Conservation (phyloP, 2,113 vertebrate genomes). For the Cephalopholis sonnerati region DNA sequence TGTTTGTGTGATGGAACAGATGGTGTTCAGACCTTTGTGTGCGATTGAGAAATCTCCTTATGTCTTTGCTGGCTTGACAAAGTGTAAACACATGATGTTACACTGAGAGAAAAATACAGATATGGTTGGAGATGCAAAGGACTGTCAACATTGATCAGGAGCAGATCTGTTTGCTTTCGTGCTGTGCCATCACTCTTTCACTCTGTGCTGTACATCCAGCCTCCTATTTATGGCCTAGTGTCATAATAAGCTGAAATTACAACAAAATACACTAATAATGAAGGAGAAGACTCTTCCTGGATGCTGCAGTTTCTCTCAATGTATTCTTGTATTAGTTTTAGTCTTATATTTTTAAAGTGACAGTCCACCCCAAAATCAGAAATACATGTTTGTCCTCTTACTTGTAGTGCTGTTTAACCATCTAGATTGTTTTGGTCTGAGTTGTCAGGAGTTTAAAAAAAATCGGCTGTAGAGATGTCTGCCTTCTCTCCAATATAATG, state of each 20-base stretch:
- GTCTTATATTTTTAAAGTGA: background rate
- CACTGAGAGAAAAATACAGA: slow-evolving; percentile 65
- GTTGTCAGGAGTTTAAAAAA: no score
- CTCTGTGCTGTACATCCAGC: background rate
- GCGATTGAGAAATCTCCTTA: slow-evolving; percentile 76
- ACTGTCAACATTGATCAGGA: slow-evolving; percentile 42
- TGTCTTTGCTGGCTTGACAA: slow-evolving; percentile 72
- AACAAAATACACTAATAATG: background rate
- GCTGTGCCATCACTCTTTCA: slow-evolving; percentile 1
- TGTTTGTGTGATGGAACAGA: slow-evolving; percentile 77
- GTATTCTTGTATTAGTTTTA: background rate
- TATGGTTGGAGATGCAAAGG: slow-evolving; percentile 39
- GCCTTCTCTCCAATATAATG: no score
- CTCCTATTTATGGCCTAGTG: background rate
- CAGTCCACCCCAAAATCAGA: no score
- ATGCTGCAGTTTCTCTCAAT: background rate
- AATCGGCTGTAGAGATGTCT: no score
- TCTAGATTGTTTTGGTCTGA: no score
- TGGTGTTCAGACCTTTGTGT: slow-evolving; percentile 78
- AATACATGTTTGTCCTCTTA: no score
- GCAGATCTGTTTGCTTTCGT: slow-evolving; percentile 29
- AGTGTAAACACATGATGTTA: slow-evolving; percentile 71
- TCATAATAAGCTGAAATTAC: background rate
- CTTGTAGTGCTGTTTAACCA: no score
- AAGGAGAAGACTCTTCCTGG: background rate